Percentiles rank a stretch among this genome's conserved stretches.
These are phyloP conservation scores for Cladopsammia gracilis DNA, from an alignment of 64 coral and sea anemone genomes.

Conservation along the genomic window DNA sequence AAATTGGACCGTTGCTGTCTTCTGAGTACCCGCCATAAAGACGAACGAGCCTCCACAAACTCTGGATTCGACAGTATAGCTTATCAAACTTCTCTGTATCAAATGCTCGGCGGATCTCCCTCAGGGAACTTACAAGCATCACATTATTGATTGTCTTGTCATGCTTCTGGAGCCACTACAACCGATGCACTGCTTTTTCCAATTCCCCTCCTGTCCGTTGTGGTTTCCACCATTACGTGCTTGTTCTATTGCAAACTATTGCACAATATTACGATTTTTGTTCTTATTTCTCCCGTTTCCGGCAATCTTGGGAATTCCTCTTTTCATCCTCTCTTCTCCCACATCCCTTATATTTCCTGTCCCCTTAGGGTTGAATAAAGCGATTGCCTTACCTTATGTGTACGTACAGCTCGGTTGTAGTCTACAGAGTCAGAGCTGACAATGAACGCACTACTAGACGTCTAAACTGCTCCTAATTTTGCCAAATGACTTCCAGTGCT, in stretches of 20 bases:
- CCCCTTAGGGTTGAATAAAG: background rate
- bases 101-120: background rate
- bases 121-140: background rate
- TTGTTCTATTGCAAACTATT: no score
- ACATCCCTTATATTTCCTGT: background rate
- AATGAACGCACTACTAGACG: constrained; percentile 36
- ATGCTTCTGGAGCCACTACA: background rate
- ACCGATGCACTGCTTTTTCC: no score
- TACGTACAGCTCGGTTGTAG: constrained; percentile 48
- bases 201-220: no score
- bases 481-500: constrained; percentile 51
- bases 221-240: no score
- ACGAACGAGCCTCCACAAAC: background rate
- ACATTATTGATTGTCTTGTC: background rate
- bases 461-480: constrained; percentile 41
- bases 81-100: constrained; percentile 1
- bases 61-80: constrained; percentile 38
- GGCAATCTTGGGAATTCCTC: no score
- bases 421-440: constrained; percentile 32
- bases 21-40: constrained; percentile 26
- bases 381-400: constrained; percentile 55
- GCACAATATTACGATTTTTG: no score
- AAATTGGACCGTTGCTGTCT: constrained; percentile 21
- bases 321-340: no score
- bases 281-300: no score